Evolutionary conservation across 2,113 vertebrate species (phyloP).

Genomic region (Heptranchias perlo): DNA sequence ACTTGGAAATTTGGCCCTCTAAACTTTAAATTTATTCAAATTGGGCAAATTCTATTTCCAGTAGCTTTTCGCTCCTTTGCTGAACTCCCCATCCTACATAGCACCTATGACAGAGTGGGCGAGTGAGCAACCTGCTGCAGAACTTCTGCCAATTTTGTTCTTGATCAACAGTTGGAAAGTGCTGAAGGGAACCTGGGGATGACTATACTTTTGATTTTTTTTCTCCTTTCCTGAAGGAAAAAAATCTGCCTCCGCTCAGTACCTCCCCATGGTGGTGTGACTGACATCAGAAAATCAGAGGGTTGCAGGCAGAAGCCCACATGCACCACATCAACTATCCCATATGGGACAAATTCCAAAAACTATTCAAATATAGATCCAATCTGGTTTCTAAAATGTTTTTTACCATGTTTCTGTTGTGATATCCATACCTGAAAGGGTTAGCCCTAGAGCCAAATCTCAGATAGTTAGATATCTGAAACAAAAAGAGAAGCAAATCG

Average conservation of each 20-base stretch:
- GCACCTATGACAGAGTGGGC: background rate
- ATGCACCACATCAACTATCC: background rate
- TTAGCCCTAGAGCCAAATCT: background rate
- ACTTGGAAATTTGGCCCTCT: too few relatives aligned
- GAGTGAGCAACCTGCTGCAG: too few relatives aligned
- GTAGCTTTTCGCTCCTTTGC: background rate
- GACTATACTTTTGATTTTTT: too few relatives aligned
- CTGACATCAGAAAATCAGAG: background rate
- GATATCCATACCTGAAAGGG: background rate
- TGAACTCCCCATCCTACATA: background rate
- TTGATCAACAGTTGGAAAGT: background rate
- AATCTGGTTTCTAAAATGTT: background rate
- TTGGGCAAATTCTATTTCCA: background rate
- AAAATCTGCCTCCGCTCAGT: too few relatives aligned
- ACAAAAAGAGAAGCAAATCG: background rate
- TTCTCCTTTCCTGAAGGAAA: too few relatives aligned
- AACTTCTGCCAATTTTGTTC: background rate
- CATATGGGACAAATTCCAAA: background rate
- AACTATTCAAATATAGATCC: background rate
- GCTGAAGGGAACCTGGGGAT: background rate
- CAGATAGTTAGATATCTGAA: background rate
- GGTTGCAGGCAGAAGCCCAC: background rate
- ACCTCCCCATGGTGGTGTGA: background rate
- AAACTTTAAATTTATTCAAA: too few relatives aligned
- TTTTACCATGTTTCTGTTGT: background rate